Base-by-base conservation (phyloP, 2,113 vertebrate genomes). In the Pleuronectes platessa region DNA sequence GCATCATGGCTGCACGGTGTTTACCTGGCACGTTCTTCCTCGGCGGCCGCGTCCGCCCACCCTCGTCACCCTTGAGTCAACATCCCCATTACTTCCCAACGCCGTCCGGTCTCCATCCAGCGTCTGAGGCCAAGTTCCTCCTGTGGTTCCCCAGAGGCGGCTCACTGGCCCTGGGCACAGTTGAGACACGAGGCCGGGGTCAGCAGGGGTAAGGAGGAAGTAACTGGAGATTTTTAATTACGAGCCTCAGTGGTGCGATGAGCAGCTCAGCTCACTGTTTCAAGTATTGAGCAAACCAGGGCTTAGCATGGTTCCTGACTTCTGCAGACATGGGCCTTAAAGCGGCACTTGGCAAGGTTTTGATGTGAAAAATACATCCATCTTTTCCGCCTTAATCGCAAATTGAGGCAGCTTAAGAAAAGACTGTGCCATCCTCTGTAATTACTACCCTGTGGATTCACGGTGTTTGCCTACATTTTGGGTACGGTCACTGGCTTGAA, bases 141-240 rank as follows among this genome's bases (percentile, higher is more conserved):
- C 82, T 20, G 24, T 71, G 77, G 78, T 82, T 91, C 82, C 86
- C 86, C 62, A 49, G 87, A 89, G 88, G 68, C 69, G 63, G 69
- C 78, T 78, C 75, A 31, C 79, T 74, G 77, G 86, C 81, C 66
- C 64, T 9, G 35, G 87, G 60, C 71, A 82, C 15, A 10, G 72
- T 62, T 45, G 76, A 81, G 77, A 68, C 65, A 54, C 56, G 51
- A 68, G 81, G 72, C 71, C 40, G n/a, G 69, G 82, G 83, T 86
- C 85, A 88, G 73, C 24, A 51, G 74, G 86, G 86, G 83, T 88
- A 90, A 88, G 67, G 51, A 78, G 69, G 76, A 86, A 79, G 88
- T 88, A 93, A 90, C 79, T 78, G 75, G 78, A 88, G 81, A 85
- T 56, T 62, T 91, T 90, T 89, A 78, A 89, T 89, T 92, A 87